Base-by-base conservation (phyloP, 2,113 vertebrate genomes). In the Sander vitreus region DNA sequence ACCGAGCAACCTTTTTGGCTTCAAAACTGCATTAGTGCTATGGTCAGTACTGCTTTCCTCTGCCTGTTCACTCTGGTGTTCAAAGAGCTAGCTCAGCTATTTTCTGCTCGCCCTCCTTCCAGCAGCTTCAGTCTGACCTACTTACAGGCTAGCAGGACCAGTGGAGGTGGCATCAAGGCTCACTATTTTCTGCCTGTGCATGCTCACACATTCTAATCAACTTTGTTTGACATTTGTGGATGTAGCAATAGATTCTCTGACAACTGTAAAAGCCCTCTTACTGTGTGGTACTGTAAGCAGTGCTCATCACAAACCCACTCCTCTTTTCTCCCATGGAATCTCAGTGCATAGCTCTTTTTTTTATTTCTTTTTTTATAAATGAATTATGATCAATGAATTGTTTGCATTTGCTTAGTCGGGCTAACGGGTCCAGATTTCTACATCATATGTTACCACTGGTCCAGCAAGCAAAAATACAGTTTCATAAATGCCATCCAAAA, bases 111-210 rank as follows among this genome's bases (percentile, higher is more conserved):
- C 59, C 66, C 81, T 78, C 58, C 66, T 85, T 84, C 66, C 53
- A 73, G 77, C 53, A 85, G 85, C 62, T 66, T 80, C 74, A 63
- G 78, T 85, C 81, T 93, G 90, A 93, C 93, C 93, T 87, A 93
- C 82, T 93, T 94, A 81, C 76, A 33, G 65, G 33, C 65, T 66
- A 47, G 62, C 66, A 63, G 75, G 70, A 89, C 47, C 81, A 47
- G 74, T 55, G 65, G 76, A 90, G 77, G 83, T 88, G 80, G 71
- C 73, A 53, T 82, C 72, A 45, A 76, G 25, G 43, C 65, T 67
- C n/a, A 25, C n/a, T 69, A 1, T 66, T 65, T 71, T 55, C 57
- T 63, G 21, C 53, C 59, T 30, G 16, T 48, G 54, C 50, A 21
- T 13, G 58, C 65, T 72, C 81, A 6, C 45, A 50, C 47, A 6